Evolutionary conservation across 2,113 vertebrate genomes (phyloP), one percentile per base, ranked within the genome.

Genomic region (Choloepus hoffmanni): DNA sequence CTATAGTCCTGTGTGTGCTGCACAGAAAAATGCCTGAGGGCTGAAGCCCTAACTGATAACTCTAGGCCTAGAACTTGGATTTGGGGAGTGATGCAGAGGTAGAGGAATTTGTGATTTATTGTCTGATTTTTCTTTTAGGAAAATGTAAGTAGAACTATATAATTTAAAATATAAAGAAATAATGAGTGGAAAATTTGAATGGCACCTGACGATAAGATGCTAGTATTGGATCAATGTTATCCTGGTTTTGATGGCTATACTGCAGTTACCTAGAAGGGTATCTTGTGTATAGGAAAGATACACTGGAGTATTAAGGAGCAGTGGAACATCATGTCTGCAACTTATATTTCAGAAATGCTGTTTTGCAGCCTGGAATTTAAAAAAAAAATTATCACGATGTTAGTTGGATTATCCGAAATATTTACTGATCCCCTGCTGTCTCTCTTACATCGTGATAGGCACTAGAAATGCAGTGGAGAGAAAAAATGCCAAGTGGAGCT

Each of bases 121-220:
- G 14, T 67, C 77, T 60, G 60, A 58, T 85, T 87, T 97, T 93
- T 85, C 58, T 76, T 84, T 89, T 65, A 81, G 85, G 84, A 95
- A 95, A 85, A 58, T 65, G 12, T 67, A 53, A 67, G 43, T 93
- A 72, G 21, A 96, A 18, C 19, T 65, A 7, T 26, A 33, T 58
- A 53, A 58, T 72, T 87, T 58, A 85, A 97, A 65, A 62, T 77
- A 36, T n/a, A 79, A 90, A 36, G 26, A 24, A 26, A 23, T 53
- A 16, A 60, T 58, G 30, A 45, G 36, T 70, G n/a, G 24, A 65
- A 90, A 40, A 48, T 28, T 26, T 92, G 65, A 96, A 65, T 45
- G 60, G 23, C 21, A 30, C 24, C 70, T 2, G 13, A 91, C 50
- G 43, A 50, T 93, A 53, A 12, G 60, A 30, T 82, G 24, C 58